Evolutionary conservation across 2,113 vertebrate genomes (phyloP).

Genomic region (Siniperca knerii): DNA sequence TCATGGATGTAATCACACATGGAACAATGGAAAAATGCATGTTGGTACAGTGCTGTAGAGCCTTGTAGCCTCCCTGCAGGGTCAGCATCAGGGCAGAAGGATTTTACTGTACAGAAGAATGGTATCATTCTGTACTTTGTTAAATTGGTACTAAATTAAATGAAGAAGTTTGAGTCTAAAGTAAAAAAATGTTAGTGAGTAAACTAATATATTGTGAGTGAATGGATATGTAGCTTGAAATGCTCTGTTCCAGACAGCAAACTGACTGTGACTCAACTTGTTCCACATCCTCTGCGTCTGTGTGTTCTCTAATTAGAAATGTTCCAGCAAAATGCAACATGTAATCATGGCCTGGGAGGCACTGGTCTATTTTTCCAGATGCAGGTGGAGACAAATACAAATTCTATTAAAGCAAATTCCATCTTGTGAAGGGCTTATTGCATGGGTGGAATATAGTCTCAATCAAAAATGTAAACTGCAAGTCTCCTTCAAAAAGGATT

Average conservation of each 20-base stretch:
- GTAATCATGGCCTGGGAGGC: conserved; percentile 67
- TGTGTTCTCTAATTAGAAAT: conserved; percentile 76
- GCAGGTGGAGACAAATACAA: conserved; percentile 64
- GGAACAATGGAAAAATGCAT: conserved; percentile 74
- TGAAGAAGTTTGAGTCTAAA: not conserved
- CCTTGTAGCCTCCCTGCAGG: conserved; percentile 43
- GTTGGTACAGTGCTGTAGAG: conserved; percentile 58
- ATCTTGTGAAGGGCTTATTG: too few species aligned
- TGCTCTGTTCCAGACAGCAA: conserved; percentile 36
- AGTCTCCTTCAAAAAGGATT: too few species aligned
- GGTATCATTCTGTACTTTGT: not conserved
- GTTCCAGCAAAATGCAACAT: conserved; percentile 65
- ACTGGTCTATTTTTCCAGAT: conserved; percentile 46
- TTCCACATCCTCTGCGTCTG: conserved; percentile 60
- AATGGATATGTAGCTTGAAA: not conserved
- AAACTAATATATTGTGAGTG: not conserved
- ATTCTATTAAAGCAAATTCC: conserved; percentile 33
- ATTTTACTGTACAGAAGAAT: conserved; percentile 1
- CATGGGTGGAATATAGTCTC: too few species aligned
- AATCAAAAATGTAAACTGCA: too few species aligned
- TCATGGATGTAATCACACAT: conserved; percentile 73
- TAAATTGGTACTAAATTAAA: not conserved
- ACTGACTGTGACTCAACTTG: conserved; percentile 69
- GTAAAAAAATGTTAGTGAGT: not conserved
- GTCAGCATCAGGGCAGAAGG: conserved; percentile 61